Evolutionary conservation across 2,797 vertebrate species (phyloP).

Genomic region (Galaxias olidus): DNA sequence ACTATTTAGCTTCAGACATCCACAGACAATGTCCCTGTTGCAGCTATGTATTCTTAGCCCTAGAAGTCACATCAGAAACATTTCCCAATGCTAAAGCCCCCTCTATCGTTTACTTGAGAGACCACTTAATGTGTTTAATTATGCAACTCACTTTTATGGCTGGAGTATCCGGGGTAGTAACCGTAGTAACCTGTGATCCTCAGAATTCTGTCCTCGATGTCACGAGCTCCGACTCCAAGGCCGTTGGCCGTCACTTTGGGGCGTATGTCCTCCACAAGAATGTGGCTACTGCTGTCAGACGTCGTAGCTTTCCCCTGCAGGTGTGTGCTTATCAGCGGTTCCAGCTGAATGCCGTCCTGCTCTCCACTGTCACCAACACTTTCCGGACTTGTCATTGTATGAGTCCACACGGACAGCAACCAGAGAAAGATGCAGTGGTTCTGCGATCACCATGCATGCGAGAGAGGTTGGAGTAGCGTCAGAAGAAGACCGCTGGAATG

Average conservation of each 20-base stretch:
- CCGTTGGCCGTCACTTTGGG: slow-evolving; percentile 91
- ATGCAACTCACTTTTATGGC: slow-evolving; percentile 91
- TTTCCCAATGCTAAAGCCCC: no score
- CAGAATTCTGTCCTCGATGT: slow-evolving; percentile 95
- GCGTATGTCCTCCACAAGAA: slow-evolving; percentile 48
- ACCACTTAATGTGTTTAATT: neutral
- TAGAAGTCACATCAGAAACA: no score
- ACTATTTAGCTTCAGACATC: no score
- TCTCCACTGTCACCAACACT: slow-evolving; percentile 61
- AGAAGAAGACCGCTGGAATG: slow-evolving; percentile 53
- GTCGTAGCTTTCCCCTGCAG: slow-evolving; percentile 69
- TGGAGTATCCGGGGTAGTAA: slow-evolving; percentile 96
- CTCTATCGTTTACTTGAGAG: no score
- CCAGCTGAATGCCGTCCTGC: slow-evolving; percentile 65
- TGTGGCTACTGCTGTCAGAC: slow-evolving; percentile 47
- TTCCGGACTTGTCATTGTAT: slow-evolving; percentile 67
- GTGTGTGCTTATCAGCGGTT: slow-evolving; percentile 68
- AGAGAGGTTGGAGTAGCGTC: slow-evolving; percentile 46
- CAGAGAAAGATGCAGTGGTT: slow-evolving; percentile 31
- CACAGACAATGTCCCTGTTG: no score
- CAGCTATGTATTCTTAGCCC: no score
- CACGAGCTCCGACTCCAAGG: slow-evolving; percentile 72
- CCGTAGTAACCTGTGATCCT: slow-evolving; percentile 99
- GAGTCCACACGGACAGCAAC: slow-evolving; percentile 50
- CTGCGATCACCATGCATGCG: slow-evolving; percentile 48